Base-by-base conservation (phyloP, 2,888 invertebrate genomes). In the Scaptomyza parva region DNA sequence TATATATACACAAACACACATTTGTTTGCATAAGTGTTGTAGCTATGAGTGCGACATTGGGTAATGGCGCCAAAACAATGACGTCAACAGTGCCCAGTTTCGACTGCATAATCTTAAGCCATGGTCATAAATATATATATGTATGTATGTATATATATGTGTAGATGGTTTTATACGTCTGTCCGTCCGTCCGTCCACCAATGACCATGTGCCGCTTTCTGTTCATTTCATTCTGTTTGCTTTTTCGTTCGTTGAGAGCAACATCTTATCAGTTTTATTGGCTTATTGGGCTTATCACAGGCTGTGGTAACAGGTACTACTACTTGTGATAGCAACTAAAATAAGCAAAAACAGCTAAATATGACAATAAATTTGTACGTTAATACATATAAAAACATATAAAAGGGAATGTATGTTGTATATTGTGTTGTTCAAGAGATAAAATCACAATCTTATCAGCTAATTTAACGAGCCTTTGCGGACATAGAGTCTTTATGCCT, bases 401-500 rank as follows among this genome's bases (percentile, higher is more conserved):
- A 40, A 18, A 33, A n/a, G n/a, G n/a, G 7, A 47, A 35, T 30
- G 20, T 33, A 26, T 55, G 24, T n/a, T n/a, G n/a, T n/a, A n/a
- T 64, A 26, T 26, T 6, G 5, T 50, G 33, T 52, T 66, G 43
- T 20, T 33, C 22, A 30, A 53, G 50, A 58, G 65, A 78, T 81
- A 70, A 72, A 65, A 54, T 44, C 57, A 43, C 55, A 79, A 79
- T 79, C 86, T 82, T 82, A 82, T 82, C 81, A 63, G 59, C 57
- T 70, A 70, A 61, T 76, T 78, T 63, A 66, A 76, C 43, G 58
- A 67, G 54, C 57, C 57, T 53, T 53, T 70, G 39, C 65, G 71
- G 53, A 74, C 70, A 74, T 70, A 37, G 37, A 37, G 37, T 50
- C 41, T 20, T 62, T 58, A 68, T 68, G 45, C 41, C 40, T 62